These are phyloP conservation scores for Camponotus fellah DNA, from an alignment of 2,888 invertebrate genomes.

Conservation along the genomic window DNA sequence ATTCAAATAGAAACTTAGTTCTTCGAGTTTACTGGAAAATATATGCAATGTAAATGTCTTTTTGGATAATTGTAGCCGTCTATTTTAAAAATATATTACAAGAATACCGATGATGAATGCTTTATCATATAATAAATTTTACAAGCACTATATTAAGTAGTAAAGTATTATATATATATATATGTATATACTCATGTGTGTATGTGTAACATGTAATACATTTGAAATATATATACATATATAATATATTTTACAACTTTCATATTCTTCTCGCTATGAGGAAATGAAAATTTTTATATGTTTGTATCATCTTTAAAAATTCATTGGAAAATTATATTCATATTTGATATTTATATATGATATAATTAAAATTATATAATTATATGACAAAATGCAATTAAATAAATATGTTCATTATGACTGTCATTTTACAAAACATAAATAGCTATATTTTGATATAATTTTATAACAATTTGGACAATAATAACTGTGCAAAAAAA, in stretches of 20 bases:
- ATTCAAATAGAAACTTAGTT: neutral
- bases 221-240: too few species aligned
- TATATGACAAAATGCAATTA: neutral
- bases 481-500: neutral
- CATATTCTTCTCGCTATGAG: neutral
- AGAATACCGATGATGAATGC: neutral
- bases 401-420: neutral
- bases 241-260: neutral
- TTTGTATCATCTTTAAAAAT: neutral
- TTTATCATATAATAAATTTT: conserved; percentile 16
- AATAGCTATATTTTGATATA: neutral
- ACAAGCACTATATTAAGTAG: neutral
- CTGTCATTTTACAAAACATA: neutral
- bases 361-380: neutral
- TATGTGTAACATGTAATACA: too few species aligned
- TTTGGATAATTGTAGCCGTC: neutral
- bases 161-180: too few species aligned
- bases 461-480: neutral
- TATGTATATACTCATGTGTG: too few species aligned
- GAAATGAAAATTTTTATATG: neutral
- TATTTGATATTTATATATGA: neutral
- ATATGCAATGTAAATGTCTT: neutral
- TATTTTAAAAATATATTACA: too few species aligned
- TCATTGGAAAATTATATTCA: neutral
- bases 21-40: conserved; percentile 19